Evolutionary conservation across 2,888 invertebrate species (phyloP), one percentile per base, ranked within the genome.

Genomic region (Pseudococcus jackbeardsleyi): DNA sequence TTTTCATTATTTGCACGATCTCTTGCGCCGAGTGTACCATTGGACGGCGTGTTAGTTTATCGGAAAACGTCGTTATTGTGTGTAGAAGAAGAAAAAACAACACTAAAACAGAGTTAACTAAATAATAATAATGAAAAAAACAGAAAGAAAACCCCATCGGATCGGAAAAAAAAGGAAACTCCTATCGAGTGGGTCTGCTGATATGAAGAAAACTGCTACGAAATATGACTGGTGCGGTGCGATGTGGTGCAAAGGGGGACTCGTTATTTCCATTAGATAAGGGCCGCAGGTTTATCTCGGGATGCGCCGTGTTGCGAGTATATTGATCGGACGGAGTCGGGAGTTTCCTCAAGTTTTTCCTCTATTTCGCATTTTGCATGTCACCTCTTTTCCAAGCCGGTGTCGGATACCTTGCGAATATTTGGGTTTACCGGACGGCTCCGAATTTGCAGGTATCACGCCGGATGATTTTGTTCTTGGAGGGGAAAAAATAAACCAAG

Each of bases 211-310:
- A 77, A 39, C 39, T 39, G 22, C 22, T 22, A 33, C 6, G 64
- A 72, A 72, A 15, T 39, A 39, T 26, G 77, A 33, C 19, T 19
- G 68, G 84, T 26, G 59, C 33, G 39, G 59, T 33, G 50, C 33
- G 3, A 33, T 33, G 26, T 33, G 26, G 26, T 33, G 33, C 15
- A 54, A 11, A 33, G 33, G 85, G 15, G 72, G 79, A 87, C 72
- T 77, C 87, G 77, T 87, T 87, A 77, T 87, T 87, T 50, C 87
- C 87, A 87, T 87, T 87, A 87, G 87, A 87, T 77, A 77, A 87
- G 87, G 87, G 87, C 77, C 79, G 87, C 87, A 77, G 87, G 87
- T 87, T 87, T 72, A 87, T 87, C 87, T 87, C n/a, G 42, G 77
- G 87, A 77, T 87, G 79, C 87, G 87, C 48, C 77, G 50, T 77